Evolutionary conservation across 2,797 vertebrate species (phyloP).

Genomic region (Limnodromus scolopaceus): DNA sequence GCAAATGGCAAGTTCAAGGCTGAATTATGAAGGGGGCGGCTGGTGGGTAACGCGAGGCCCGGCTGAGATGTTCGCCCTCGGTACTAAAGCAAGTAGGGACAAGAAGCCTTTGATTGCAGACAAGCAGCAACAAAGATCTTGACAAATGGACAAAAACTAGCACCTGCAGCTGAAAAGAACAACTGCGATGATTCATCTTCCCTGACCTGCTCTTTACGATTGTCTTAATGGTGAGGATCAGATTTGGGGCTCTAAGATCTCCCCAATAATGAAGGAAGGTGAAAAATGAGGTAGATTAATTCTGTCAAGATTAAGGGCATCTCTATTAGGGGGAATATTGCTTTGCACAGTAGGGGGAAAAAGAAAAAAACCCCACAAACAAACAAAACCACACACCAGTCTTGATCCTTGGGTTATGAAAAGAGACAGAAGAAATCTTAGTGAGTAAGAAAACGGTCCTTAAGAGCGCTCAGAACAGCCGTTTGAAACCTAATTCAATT

Average conservation of each 20-base stretch:
- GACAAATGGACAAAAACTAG: slow-evolving; percentile 21
- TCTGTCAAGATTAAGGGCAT: background rate
- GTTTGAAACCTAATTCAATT: background rate
- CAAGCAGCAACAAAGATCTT: slow-evolving; percentile 1
- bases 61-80: background rate
- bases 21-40: background rate
- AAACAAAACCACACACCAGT: background rate
- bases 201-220: background rate
- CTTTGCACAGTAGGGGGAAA: background rate
- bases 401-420: background rate
- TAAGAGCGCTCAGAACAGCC: background rate
- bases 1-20: background rate
- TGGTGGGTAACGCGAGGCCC: background rate
- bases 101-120: background rate
- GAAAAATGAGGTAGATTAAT: background rate
- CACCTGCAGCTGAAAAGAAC: background rate
- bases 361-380: background rate
- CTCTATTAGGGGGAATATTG: background rate
- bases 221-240: background rate
- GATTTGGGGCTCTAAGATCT: background rate
- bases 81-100: background rate
- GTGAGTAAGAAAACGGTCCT: background rate
- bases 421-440: background rate
- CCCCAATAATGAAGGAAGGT: background rate
- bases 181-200: background rate